Conservation (phyloP, 1,140 invertebrate species). For the Lamellibrachia luymesi region DNA sequence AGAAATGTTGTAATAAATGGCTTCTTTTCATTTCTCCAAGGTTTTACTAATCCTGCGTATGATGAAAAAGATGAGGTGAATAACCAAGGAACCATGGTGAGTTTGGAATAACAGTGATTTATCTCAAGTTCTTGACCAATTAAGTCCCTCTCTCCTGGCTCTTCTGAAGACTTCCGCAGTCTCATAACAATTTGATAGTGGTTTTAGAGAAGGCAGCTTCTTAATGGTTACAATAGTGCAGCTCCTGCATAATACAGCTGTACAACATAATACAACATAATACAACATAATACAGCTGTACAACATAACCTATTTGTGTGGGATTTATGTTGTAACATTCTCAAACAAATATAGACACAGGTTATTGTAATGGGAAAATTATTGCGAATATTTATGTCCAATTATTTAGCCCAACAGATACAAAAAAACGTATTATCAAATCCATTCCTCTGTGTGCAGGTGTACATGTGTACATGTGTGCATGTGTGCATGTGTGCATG, state of each 20-base stretch:
- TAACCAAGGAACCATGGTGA: neutral
- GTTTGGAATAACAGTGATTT: neutral
- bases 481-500: neutral
- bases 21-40: neutral
- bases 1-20: neutral
- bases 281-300: no score
- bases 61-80: neutral
- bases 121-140: neutral
- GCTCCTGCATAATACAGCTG: no score
- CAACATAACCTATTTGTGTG: no score
- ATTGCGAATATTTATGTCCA: no score
- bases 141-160: no score
- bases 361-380: no score
- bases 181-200: neutral
- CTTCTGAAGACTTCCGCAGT: neutral
- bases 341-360: no score
- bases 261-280: no score
- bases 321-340: no score
- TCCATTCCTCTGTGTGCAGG: neutral
- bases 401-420: no score
- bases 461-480: neutral
- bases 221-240: no score
- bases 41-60: neutral
- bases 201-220: neutral
- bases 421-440: no score